phyloP scores from a whole-genome alignment of 2,888 invertebrate species.

The Prosopocoilus inquinatus region DNA sequence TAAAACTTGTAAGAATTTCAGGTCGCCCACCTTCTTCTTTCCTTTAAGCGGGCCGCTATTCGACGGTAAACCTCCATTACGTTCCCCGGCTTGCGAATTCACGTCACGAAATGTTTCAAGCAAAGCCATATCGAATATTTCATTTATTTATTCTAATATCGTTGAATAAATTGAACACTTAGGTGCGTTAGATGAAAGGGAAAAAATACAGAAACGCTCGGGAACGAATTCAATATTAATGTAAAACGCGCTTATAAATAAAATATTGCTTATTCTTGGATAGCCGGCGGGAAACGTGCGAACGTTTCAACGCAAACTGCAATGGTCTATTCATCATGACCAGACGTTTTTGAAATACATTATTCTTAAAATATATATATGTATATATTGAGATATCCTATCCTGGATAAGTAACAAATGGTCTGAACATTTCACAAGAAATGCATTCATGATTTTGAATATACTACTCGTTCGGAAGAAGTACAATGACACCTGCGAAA shows the following conservation, averaged over 20 bases:
- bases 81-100: too few relatives aligned
- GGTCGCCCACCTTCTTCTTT: too few relatives aligned
- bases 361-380: conserved; percentile 10
- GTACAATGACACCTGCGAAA: conserved; percentile 3
- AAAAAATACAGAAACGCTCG: too few relatives aligned
- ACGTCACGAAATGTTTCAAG: not conserved
- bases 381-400: conserved; percentile 40
- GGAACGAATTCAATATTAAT: too few relatives aligned
- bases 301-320: too few relatives aligned
- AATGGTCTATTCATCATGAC: conserved; percentile 4
- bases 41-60: too few relatives aligned
- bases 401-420: conserved; percentile 42
- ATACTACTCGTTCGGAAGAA: not conserved
- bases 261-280: conserved; percentile 2
- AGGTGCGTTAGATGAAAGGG: too few relatives aligned
- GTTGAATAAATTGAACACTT: conserved; percentile 2
- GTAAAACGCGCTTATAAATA: conserved; percentile 6
- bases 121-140: conserved; percentile 10
- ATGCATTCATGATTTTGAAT: conserved; percentile 10
- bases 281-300: too few relatives aligned
- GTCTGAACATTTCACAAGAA: conserved; percentile 25
- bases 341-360: conserved; percentile 5
- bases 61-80: too few relatives aligned
- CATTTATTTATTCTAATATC: conserved; percentile 11
- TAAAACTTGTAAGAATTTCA: too few relatives aligned